Evolutionary conservation across 2,113 vertebrate genomes (phyloP).

Genomic region (Hemicordylus capensis): DNA sequence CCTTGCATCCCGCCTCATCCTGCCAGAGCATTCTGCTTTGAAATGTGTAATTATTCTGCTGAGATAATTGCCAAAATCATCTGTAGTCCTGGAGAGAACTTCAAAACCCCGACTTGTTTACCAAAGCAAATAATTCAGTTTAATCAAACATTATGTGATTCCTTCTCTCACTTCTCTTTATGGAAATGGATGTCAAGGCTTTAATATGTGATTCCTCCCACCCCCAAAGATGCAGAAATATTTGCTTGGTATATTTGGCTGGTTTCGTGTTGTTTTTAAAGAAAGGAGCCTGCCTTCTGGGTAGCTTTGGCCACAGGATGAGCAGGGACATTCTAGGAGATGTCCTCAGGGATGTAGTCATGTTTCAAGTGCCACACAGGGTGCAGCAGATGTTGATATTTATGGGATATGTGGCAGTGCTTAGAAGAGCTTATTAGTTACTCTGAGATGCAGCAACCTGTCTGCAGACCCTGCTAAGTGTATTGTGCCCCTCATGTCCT

Average conservation of each 20-base stretch:
- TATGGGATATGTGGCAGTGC: not conserved
- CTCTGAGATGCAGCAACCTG: not conserved
- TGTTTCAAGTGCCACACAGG: not conserved
- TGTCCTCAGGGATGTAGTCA: not conserved
- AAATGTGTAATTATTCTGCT: constrained; percentile 64
- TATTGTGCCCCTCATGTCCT: not conserved
- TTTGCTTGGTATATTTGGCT: too few species aligned
- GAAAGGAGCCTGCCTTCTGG: not conserved
- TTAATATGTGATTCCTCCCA: not conserved
- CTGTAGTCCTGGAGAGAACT: constrained; percentile 62
- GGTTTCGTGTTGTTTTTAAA: too few species aligned
- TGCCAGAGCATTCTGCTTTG: constrained; percentile 47
- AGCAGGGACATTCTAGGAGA: not conserved
- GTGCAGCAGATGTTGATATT: not conserved
- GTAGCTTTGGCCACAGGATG: not conserved
- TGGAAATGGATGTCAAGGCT: rapidly evolving
- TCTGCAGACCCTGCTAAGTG: not conserved
- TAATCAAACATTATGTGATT: constrained; percentile 55
- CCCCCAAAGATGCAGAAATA: not conserved
- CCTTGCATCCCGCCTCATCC: constrained; percentile 56
- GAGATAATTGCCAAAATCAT: constrained; percentile 69
- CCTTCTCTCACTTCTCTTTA: constrained; percentile 22
- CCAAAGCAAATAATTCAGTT: constrained; percentile 61
- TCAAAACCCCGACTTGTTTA: constrained; percentile 68
- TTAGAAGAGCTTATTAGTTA: not conserved